Evolutionary conservation across 1,140 invertebrate genomes (phyloP), one percentile per base, ranked within the genome.

Genomic region (Hypothenemus hampei): DNA sequence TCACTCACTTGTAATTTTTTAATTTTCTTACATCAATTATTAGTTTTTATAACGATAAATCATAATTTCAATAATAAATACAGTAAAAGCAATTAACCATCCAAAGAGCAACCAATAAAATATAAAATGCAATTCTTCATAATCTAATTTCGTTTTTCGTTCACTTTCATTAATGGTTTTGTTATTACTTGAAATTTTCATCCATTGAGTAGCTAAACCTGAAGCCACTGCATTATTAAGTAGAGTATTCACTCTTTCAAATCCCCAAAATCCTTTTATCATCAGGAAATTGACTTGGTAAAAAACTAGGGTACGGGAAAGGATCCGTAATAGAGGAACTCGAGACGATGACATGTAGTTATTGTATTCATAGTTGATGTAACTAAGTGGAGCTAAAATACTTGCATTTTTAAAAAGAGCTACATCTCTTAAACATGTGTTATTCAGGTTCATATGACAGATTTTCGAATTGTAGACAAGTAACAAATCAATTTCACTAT

Each of bases 221-320:
- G 26, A 24, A 6, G n/a, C 57, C 3, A 40, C 4, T 10, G 44
- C 46, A 8, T 48, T 24, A 5, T 13, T 29, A 10, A 58, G 19
- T 35, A 57, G 39, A 10, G 8, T 18, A 22, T 57, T 50, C 4
- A 57, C 24, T 46, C 21, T 57, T 19, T 50, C 40, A 19, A 18
- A 37, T 13, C 21, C 48, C 55, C 55, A 50, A 26, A 57, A 50
- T 10, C 55, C 55, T 40, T 57, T 57, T 13, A 37, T 15, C 55
- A 57, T 57, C 6, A 57, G 5, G 45, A 57, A 50, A n/a, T 35
- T 50, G 23, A 45, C 5, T 23, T 29, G 47, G 36, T 37, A 50
- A 4, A 47, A 37, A 10, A 51, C 55, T 4, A 48, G 37, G 3
- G 22, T n/a, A 13, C 8, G 13, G 1, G n/a, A 20, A 24, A 57